phyloP scores from a whole-genome alignment of 2,888 invertebrate genomes.

The Charanyca ferruginea region DNA sequence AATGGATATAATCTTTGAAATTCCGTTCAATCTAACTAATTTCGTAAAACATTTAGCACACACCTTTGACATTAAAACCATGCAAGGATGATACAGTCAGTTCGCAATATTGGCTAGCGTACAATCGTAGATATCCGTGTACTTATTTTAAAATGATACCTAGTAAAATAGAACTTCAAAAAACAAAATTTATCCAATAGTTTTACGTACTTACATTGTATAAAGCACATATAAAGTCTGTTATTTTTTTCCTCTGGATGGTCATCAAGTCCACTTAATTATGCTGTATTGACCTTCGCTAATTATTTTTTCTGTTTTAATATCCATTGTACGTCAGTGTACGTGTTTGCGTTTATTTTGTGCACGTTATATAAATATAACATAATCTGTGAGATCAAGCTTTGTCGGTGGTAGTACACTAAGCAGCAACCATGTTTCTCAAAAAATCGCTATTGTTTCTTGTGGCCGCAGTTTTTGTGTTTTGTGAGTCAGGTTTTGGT shows the following conservation, averaged over 20 bases:
- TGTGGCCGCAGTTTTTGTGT: constrained; percentile 33
- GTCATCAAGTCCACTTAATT: constrained; percentile 19
- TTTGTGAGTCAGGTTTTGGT: constrained; percentile 48
- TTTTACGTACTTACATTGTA: constrained; percentile 1
- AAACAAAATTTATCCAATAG: neutral
- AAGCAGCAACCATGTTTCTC: constrained; percentile 38
- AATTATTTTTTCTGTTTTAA: constrained; percentile 25
- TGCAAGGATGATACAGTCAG: too few species aligned
- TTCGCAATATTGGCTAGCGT: too few species aligned
- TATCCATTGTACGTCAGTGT: neutral
- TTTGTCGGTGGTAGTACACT: constrained; percentile 19
- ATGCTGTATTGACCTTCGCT: constrained; percentile 19
- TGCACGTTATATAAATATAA: constrained; percentile 39
- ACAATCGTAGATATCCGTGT: too few species aligned
- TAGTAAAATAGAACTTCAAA: neutral
- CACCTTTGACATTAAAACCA: too few species aligned
- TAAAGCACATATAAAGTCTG: neutral
- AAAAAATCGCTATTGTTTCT: constrained; percentile 33
- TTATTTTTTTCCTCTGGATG: constrained; percentile 1
- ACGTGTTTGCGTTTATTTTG: constrained; percentile 16
- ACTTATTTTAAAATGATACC: too few species aligned
- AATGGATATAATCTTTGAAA: too few species aligned
- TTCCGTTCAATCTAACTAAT: too few species aligned
- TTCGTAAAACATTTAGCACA: too few species aligned
- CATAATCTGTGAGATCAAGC: constrained; percentile 1